Evolutionary conservation across 2,888 invertebrate species (phyloP).

Genomic region (Crematogaster levior): DNA sequence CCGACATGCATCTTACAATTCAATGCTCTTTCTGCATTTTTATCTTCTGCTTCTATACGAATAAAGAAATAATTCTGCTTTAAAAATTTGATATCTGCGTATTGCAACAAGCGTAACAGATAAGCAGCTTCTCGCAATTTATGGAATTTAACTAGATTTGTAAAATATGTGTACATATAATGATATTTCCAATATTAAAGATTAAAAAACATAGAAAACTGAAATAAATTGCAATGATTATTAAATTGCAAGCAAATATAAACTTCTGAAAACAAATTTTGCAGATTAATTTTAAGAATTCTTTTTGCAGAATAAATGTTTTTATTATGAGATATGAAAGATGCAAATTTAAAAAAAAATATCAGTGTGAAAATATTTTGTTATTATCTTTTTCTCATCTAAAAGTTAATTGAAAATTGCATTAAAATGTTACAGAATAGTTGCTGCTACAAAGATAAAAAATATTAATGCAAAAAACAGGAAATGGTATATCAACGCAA

Average conservation of each 20-base stretch:
- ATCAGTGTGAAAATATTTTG: neutral
- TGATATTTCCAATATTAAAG: neutral
- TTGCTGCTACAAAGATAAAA: neutral
- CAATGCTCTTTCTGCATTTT: neutral
- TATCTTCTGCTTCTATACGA: neutral
- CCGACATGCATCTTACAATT: neutral
- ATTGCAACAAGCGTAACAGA: neutral
- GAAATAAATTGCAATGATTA: neutral
- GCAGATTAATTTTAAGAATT: neutral
- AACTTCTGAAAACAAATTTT: neutral
- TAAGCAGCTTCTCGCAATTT: neutral
- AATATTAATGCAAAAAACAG: neutral
- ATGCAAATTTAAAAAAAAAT: neutral
- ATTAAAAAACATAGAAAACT: neutral
- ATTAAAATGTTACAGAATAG: neutral
- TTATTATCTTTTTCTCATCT: neutral
- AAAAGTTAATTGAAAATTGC: conserved; percentile 8
- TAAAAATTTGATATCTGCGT: neutral
- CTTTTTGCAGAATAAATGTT: neutral
- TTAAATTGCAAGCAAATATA: neutral
- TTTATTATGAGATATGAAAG: neutral
- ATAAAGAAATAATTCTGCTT: neutral
- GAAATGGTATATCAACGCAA: neutral
- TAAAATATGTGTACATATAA: neutral
- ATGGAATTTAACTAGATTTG: neutral